These are phyloP conservation scores for Orius laevigatus DNA, from an alignment of 1,140 invertebrate species.

Conservation along the genomic window DNA sequence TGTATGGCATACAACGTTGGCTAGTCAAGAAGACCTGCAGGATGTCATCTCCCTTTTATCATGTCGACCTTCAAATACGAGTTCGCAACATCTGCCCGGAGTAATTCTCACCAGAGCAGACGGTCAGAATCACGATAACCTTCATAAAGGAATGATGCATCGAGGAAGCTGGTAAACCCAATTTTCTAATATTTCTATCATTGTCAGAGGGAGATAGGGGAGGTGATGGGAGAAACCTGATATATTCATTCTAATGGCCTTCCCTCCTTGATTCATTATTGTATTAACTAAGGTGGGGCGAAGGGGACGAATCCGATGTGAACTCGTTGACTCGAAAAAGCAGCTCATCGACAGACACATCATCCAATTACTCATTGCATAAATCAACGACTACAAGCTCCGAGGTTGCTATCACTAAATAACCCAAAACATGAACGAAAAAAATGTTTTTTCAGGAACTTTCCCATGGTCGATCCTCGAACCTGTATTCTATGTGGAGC, in stretches of 20 bases:
- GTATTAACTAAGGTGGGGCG: conserved; percentile 17
- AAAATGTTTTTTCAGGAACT: conserved; percentile 16
- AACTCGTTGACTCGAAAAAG: conserved; percentile 32
- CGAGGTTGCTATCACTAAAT: conserved; percentile 18
- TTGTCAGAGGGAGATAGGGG: no score
- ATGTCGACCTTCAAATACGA: conserved; percentile 30
- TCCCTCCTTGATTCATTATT: background rate
- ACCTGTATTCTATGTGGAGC: conserved; percentile 38
- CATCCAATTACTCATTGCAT: conserved; percentile 38
- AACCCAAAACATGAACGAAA: background rate
- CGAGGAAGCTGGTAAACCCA: conserved; percentile 17
- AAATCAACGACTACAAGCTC: conserved; percentile 35
- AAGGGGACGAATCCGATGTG: conserved; percentile 15
- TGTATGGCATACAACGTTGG: conserved; percentile 34
- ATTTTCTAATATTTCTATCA: background rate
- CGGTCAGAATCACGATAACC: conserved; percentile 9
- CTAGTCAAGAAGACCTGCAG: conserved; percentile 44
- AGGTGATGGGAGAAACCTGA: no score
- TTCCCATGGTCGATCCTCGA: conserved; percentile 23
- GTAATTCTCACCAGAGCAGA: conserved; percentile 14
- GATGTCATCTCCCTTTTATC: conserved; percentile 48
- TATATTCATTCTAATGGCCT: no score
- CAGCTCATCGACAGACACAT: conserved; percentile 43
- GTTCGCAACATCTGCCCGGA: conserved; percentile 25
- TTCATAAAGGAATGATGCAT: conserved; percentile 10